Base-by-base conservation (phyloP, 30 jellyfish, hydroid and myxozoan genomes). In the Hydra vulgaris region DNA sequence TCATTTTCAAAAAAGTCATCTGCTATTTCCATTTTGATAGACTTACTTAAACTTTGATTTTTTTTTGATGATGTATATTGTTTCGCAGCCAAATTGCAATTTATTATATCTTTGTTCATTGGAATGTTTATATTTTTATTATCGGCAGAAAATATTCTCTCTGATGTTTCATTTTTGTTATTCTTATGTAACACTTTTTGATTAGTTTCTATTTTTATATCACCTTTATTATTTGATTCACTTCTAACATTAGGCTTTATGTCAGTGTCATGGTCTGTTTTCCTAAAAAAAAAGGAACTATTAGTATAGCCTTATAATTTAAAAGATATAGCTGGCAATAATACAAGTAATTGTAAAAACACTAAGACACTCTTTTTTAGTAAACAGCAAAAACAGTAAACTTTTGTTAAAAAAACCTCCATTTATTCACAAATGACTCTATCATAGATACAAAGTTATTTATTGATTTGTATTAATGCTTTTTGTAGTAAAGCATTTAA, bases 1-100 rank as follows among this genome's bases (percentile, higher is more conserved):
- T 26, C 71, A 25, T 75, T 70, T 23, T 73, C 72, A 75, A 75
- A 25, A 0, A 75, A 17, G 21, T 23, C n/a, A 23, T 71, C 79
- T 23, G 27, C 53, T 15, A 40, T 40, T 40, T 40, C 61, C 12
- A 12, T 40, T 40, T 40, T 40, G 61, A 40, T 40, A 40, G 12
- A 12, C 61, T 40, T 40, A 40, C 61, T 40, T 40, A 12, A 40
- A 40, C 12, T 12, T 40, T 40, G 5, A 3, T 71, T 17, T 15
- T 71, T 71, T 0, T 71, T 17, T 71, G 1, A 0, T 17, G 27
- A 17, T 7, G 27, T 69, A 69, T 21, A 1, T 69, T 69, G 27
- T 69, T 15, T 23, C 15, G 76, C 5, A 23, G 76, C 5, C 8
- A 12, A 69, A 69, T 1, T 20, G 76, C 8, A 40, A 12, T 40